These are phyloP conservation scores for Harmothoe impar DNA, from an alignment of 2,888 invertebrate species.

Conservation along the genomic window DNA sequence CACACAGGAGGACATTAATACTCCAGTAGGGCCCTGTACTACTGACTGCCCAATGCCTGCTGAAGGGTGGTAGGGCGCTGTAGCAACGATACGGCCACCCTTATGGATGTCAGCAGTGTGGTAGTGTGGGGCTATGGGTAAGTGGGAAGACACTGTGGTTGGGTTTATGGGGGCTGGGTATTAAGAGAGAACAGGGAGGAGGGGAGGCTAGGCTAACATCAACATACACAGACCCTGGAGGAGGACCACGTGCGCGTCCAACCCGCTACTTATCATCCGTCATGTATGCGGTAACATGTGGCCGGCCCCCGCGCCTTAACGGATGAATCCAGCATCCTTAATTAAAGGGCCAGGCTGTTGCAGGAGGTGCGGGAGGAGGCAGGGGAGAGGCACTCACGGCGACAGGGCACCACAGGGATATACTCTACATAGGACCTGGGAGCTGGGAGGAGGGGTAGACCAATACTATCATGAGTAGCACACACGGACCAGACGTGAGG, in stretches of 20 bases:
- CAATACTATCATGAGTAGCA: no score
- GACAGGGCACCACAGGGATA: background rate
- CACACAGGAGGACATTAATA: no score
- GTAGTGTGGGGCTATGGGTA: no score
- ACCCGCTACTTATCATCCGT: constrained; percentile 23
- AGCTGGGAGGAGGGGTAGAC: background rate
- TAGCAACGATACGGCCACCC: background rate
- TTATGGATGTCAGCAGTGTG: background rate
- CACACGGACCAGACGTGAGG: no score
- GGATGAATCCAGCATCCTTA: no score
- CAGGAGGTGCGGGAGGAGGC: background rate
- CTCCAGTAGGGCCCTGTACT: no score
- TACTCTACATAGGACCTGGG: background rate
- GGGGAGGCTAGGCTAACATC: background rate
- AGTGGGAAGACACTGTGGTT: background rate
- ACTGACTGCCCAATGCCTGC: no score
- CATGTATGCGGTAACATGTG: background rate
- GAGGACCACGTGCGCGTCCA: background rate
- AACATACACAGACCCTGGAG: background rate
- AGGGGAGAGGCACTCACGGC: background rate
- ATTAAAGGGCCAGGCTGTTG: no score
- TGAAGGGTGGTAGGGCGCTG: background rate
- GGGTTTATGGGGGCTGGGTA: background rate
- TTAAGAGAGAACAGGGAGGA: background rate
- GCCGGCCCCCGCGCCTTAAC: background rate